These are phyloP conservation scores for Dendrocincla tyrannina DNA, from an alignment of 2,797 vertebrate species.

Conservation along the genomic window DNA sequence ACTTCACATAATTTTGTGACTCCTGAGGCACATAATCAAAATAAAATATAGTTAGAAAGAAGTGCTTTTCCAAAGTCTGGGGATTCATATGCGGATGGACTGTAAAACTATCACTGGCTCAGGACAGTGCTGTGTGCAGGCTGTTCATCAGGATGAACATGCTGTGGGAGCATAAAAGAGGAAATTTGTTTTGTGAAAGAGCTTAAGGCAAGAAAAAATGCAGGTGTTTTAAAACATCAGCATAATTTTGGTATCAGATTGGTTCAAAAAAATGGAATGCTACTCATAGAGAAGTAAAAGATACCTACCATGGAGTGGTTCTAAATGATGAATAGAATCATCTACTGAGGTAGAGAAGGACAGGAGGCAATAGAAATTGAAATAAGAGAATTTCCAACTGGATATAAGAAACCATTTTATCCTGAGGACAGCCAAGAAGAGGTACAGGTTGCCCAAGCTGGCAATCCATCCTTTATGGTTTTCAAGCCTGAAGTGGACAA, in stretches of 20 bases:
- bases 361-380: not conserved
- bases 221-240: not conserved
- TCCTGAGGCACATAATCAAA: not conserved
- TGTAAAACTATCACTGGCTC: not conserved
- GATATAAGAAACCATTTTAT: not conserved
- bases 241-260: not conserved
- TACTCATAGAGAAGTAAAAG: not conserved
- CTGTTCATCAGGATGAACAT: not conserved
- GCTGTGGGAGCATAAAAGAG: not conserved
- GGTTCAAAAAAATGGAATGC: not conserved
- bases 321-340: not conserved
- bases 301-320: not conserved
- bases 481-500: not conserved
- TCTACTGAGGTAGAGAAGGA: not conserved
- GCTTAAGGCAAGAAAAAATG: not conserved
- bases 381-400: not conserved
- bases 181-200: not conserved
- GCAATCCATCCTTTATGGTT: not conserved
- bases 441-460: not conserved
- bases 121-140: not conserved
- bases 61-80: not conserved
- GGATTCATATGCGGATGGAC: not conserved
- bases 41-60: not conserved
- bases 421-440: not conserved
- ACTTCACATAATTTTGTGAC: not conserved